Conservation (phyloP, 2,888 invertebrate genomes). For the Pyrochroa serraticornis region DNA sequence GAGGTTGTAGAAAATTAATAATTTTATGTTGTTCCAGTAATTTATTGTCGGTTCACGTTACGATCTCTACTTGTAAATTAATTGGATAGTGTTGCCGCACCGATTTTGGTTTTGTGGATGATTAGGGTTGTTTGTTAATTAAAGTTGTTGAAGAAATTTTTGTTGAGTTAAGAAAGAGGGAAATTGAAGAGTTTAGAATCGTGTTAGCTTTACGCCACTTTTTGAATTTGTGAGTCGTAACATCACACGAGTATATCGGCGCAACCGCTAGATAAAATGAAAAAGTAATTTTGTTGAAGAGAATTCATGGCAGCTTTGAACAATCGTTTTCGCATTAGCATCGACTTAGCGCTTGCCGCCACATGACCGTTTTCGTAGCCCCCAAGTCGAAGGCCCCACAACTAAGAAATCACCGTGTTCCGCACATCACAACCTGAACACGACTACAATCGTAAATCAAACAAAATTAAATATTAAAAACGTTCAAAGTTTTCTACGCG, state of each 20-base stretch:
- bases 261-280: conserved; percentile 55
- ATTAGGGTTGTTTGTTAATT: too few relatives aligned
- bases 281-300: conserved; percentile 59
- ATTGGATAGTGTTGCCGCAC: too few relatives aligned
- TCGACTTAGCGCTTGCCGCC: conserved; percentile 56
- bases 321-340: conserved; percentile 58
- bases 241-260: conserved; percentile 36
- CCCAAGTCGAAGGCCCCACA: conserved; percentile 24
- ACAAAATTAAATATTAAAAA: conserved; percentile 61
- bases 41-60: conserved; percentile 21
- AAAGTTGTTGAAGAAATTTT: too few relatives aligned
- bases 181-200: conserved; percentile 9
- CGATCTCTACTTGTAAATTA: conserved; percentile 13
- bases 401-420: conserved; percentile 37
- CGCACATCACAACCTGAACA: conserved; percentile 48
- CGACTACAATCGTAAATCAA: conserved; percentile 60
- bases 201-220: conserved; percentile 18
- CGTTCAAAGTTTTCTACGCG: conserved; percentile 57
- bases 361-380: conserved; percentile 46
- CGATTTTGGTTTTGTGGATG: too few relatives aligned
- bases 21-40: conserved; percentile 21
- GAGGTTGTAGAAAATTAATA: conserved; percentile 27
- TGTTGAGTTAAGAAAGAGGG: too few relatives aligned
- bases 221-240: conserved; percentile 22
- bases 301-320: conserved; percentile 57